Evolutionary conservation across 2,113 vertebrate species (phyloP).

Genomic region (Eudyptes chrysolophus): DNA sequence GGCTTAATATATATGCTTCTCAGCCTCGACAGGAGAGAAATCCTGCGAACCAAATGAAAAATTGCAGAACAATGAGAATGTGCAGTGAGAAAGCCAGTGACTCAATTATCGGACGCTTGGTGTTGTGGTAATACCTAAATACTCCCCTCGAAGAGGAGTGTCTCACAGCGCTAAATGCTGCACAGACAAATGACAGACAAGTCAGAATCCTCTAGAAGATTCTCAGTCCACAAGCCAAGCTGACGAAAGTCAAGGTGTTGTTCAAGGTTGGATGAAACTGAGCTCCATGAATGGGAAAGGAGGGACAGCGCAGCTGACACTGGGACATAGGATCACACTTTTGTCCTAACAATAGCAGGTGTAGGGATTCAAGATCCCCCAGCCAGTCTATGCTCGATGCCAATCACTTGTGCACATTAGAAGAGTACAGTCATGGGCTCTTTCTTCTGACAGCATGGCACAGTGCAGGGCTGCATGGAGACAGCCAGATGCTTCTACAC

Average conservation of each 20-base stretch:
- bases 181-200: background rate
- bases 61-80: background rate
- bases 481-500: background rate
- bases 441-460: background rate
- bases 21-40: background rate
- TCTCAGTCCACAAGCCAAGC: background rate
- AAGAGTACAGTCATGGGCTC: background rate
- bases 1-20: background rate
- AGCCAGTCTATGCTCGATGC: background rate
- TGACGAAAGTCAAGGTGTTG: background rate
- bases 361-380: background rate
- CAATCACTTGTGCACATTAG: background rate
- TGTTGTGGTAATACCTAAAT: background rate
- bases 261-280: background rate
- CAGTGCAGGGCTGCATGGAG: background rate
- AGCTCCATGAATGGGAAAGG: background rate
- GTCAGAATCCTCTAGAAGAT: background rate
- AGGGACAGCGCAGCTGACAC: background rate
- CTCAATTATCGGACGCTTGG: background rate
- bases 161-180: background rate
- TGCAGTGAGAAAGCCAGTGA: background rate
- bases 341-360: background rate
- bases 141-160: background rate
- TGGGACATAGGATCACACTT: background rate
- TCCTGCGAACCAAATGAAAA: background rate